Evolutionary conservation across 2,888 invertebrate species (phyloP), one percentile per base, ranked within the genome.

Genomic region (Sipha maydis): DNA sequence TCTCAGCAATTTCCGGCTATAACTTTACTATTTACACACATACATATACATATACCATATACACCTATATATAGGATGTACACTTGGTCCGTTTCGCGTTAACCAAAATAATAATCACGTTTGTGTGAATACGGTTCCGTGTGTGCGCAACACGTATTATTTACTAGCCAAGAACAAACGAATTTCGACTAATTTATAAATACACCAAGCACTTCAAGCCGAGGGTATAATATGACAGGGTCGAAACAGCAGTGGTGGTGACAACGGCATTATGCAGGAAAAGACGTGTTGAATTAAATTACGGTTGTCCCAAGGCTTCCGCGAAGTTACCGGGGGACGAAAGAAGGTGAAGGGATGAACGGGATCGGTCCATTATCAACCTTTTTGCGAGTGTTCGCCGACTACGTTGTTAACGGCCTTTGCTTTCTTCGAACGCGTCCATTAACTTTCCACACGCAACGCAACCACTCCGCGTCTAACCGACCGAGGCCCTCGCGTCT

Each of bases 271-370:
- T 38, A 34, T 34, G 38, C 73, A 34, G 31, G 34, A 38, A 73
- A 82, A 82, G 28, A 69, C 69, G 80, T 71, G 41, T 83, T 71
- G 28, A 71, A 83, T 69, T 83, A 69, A 71, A 83, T 83, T 83
- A 83, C 71, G 48, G 69, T 25, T 28, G 71, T 41, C 19, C 19
- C 56, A 21, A 21, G 28, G 8, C 31, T 14, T 14, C 48, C 3
- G 48, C 11, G 3, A 48, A 11, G 11, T 11, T 14, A 14, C 11
- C 48, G 14, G 48, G 48, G 14, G 48, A 14, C 11, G 48, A 48
- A 48, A 48, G 31, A 31, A 19, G 41, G 48, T 17, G 48, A 28
- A 48, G 25, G 41, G 41, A 38, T n/a, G 19, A 34, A 21, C 73
- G 73, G 73, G 48, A 48, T 48, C 61, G 38, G n/a, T 61, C 80